Evolutionary conservation across 1,140 invertebrate species (phyloP).

Genomic region (Heliconius hewitsoni): DNA sequence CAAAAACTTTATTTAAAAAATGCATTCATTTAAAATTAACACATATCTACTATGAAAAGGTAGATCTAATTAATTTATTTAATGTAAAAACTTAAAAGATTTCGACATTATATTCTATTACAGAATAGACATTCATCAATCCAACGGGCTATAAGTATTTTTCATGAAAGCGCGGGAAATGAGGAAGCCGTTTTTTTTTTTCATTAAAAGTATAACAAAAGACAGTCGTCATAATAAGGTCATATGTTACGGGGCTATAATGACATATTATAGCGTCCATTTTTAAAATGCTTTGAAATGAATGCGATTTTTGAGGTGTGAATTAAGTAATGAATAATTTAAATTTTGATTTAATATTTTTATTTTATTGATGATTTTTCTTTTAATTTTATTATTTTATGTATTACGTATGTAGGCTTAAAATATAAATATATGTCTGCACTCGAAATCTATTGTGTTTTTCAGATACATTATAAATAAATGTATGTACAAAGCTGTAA

Average conservation of each 20-base stretch:
- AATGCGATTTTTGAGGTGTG: neutral
- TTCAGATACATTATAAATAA: neutral
- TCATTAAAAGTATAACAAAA: slow-evolving; percentile 9
- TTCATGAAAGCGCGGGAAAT: slow-evolving; percentile 13
- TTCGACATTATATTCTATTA: neutral
- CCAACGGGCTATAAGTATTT: slow-evolving; percentile 2
- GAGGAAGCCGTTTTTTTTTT: slow-evolving; percentile 9
- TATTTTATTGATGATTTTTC: neutral
- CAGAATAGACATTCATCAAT: slow-evolving; percentile 2
- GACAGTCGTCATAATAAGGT: slow-evolving; percentile 10
- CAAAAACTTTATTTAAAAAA: neutral
- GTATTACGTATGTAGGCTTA: neutral
- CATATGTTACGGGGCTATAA: slow-evolving; percentile 2
- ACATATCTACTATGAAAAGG: too few species aligned
- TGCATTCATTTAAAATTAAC: neutral
- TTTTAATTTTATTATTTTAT: neutral
- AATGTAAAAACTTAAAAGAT: neutral
- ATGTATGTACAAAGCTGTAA: neutral
- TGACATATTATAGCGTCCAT: neutral
- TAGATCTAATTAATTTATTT: neutral
- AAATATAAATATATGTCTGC: neutral
- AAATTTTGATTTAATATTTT: neutral
- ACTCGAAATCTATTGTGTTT: neutral
- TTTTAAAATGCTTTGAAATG: neutral
- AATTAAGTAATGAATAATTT: neutral